phyloP scores from a whole-genome alignment of 2,888 invertebrate species.

The Dioctria linearis region DNA sequence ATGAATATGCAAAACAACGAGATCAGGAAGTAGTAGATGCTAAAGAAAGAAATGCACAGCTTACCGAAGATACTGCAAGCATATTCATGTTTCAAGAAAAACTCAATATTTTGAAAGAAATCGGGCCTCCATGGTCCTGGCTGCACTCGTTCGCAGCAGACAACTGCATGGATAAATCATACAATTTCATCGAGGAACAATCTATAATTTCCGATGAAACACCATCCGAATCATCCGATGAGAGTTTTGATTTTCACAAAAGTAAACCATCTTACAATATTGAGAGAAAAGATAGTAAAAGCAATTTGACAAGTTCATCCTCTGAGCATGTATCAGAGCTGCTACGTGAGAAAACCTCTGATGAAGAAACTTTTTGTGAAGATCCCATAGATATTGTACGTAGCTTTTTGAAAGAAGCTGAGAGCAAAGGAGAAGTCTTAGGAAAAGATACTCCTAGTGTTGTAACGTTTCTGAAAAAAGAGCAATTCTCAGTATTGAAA shows the following conservation, averaged over 20 bases:
- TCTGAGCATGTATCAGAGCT: constrained; percentile 9
- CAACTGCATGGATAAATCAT: constrained; percentile 59
- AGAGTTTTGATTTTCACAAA: constrained; percentile 59
- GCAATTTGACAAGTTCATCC: neutral
- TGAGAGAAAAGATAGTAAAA: neutral
- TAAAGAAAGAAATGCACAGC: constrained; percentile 52
- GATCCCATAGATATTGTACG: neutral
- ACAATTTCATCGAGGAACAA: constrained; percentile 62
- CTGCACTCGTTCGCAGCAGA: constrained; percentile 61
- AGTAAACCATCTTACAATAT: constrained; percentile 47
- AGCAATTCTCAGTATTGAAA: constrained; percentile 41
- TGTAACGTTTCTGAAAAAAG: constrained; percentile 52
- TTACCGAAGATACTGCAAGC: constrained; percentile 34
- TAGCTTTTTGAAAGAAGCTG: neutral
- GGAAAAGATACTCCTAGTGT: constrained; percentile 50
- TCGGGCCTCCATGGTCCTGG: constrained; percentile 64
- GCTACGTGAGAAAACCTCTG: neutral
- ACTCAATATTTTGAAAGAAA: constrained; percentile 59
- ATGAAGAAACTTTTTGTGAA: neutral
- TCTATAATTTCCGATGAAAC: constrained; percentile 59
- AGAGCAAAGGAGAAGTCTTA: neutral
- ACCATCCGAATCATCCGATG: constrained; percentile 54
- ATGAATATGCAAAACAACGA: constrained; percentile 55
- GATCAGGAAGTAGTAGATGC: constrained; percentile 53
- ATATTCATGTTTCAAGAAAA: constrained; percentile 57